Evolutionary conservation across 2,888 invertebrate genomes (phyloP).

Genomic region (Melangyna quadrimaculata): DNA sequence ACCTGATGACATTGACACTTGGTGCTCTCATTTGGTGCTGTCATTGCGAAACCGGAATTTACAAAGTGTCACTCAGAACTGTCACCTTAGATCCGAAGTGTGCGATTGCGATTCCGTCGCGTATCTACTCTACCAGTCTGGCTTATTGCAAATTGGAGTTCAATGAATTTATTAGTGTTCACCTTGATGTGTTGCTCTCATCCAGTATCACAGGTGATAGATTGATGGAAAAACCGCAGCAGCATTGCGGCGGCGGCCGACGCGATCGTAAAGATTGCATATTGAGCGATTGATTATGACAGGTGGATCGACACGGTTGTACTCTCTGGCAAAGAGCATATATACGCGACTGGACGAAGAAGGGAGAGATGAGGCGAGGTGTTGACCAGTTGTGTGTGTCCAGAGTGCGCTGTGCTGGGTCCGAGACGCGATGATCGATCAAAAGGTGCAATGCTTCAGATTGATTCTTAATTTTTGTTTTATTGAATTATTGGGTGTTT

Average conservation of each 20-base stretch:
- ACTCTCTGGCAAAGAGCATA: not conserved
- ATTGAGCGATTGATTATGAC: constrained; percentile 72
- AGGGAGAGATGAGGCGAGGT: not conserved
- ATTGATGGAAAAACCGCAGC: constrained; percentile 71
- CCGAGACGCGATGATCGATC: constrained; percentile 58
- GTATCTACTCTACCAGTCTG: too few species aligned
- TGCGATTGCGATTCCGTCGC: constrained; percentile 23
- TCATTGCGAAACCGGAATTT: constrained; percentile 67
- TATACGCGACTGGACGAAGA: not conserved
- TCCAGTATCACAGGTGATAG: constrained; percentile 61
- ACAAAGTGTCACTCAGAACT: constrained; percentile 51
- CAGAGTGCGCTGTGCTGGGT: constrained; percentile 23
- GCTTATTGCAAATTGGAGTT: constrained; percentile 55
- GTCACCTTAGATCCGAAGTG: constrained; percentile 36
- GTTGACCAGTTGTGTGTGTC: constrained; percentile 48
- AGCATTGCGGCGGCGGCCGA: constrained; percentile 2
- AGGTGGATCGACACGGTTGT: constrained; percentile 47
- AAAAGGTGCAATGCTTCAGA: constrained; percentile 63
- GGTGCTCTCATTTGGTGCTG: constrained; percentile 61
- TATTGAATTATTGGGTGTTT: not conserved
- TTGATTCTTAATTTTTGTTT: constrained; percentile 43
- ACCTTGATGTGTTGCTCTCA: constrained; percentile 68
- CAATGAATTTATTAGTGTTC: constrained; percentile 65
- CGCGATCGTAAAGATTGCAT: constrained; percentile 55
- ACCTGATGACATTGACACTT: constrained; percentile 72